Percentiles rank a stretch among this genome's conserved stretches.
These are phyloP conservation scores for Platerodrilus igneus DNA, from an alignment of 2,888 invertebrate genomes.

Conservation along the genomic window DNA sequence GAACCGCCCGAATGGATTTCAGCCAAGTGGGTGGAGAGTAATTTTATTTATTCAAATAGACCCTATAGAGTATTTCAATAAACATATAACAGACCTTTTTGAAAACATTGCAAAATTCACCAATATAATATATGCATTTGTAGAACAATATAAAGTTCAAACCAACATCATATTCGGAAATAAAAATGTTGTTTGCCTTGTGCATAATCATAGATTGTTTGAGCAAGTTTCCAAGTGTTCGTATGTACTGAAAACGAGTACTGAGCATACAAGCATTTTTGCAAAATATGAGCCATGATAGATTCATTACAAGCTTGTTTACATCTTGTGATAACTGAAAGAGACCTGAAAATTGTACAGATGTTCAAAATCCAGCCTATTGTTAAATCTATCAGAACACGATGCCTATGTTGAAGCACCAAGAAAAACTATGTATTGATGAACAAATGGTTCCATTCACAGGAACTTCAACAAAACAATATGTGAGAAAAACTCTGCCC, in stretches of 20 bases:
- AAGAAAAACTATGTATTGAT: too few relatives aligned
- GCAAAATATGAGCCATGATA: not conserved
- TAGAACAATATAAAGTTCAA: slow-evolving; percentile 1
- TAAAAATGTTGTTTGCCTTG: not conserved
- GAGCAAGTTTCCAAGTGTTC: slow-evolving; percentile 2
- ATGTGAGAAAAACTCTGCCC: too few relatives aligned
- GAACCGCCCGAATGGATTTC: too few relatives aligned
- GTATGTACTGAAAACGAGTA: not conserved
- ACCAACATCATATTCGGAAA: not conserved
- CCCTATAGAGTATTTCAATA: too few relatives aligned
- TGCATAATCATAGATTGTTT: slow-evolving; percentile 1
- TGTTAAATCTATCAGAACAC: not conserved
- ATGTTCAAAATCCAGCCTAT: not conserved
- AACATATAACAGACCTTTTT: not conserved
- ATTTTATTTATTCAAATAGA: too few relatives aligned
- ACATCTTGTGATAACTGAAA: too few relatives aligned
- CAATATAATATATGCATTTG: slow-evolving; percentile 1
- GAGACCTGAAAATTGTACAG: not conserved
- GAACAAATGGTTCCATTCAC: too few relatives aligned
- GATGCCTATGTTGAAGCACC: not conserved
- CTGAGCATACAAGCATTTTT: slow-evolving; percentile 1
- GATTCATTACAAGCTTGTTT: not conserved
- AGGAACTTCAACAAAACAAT: too few relatives aligned
- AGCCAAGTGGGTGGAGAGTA: too few relatives aligned
- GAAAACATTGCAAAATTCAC: not conserved